These are phyloP conservation scores for Xestia xanthographa DNA, from an alignment of 2,888 invertebrate species.

Conservation along the genomic window DNA sequence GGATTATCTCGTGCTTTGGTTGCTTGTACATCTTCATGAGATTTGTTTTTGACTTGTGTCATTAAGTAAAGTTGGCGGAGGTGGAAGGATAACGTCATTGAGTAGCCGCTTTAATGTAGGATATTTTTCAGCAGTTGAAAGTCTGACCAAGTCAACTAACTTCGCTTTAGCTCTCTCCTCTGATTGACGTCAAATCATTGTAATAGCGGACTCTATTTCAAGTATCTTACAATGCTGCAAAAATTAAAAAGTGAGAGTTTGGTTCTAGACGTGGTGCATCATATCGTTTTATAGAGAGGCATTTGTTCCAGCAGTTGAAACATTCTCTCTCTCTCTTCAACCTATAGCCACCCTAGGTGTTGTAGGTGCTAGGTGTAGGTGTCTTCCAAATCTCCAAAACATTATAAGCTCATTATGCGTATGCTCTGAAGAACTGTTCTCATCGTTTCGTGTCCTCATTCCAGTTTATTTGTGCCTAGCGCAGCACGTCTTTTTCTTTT, in stretches of 20 bases:
- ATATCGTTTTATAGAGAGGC: background rate
- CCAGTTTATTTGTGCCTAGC: background rate
- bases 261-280: background rate
- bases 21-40: slow-evolving; percentile 57
- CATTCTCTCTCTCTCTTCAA: no score
- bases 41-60: slow-evolving; percentile 42
- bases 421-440: background rate
- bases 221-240: background rate
- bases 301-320: background rate
- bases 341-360: no score
- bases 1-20: slow-evolving; percentile 61
- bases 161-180: background rate
- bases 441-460: background rate
- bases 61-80: slow-evolving; percentile 17
- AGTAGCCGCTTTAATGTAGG: background rate
- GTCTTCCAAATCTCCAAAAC: no score
- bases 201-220: background rate
- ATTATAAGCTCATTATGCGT: background rate
- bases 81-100: background rate
- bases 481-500: background rate
- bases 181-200: background rate
- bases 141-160: background rate
- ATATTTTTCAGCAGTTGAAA: background rate
- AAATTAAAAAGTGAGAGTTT: background rate
- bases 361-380: no score